Evolutionary conservation across 2,797 vertebrate genomes (phyloP), one percentile per base, ranked within the genome.

Genomic region (Arrhamphus sclerolepis): DNA sequence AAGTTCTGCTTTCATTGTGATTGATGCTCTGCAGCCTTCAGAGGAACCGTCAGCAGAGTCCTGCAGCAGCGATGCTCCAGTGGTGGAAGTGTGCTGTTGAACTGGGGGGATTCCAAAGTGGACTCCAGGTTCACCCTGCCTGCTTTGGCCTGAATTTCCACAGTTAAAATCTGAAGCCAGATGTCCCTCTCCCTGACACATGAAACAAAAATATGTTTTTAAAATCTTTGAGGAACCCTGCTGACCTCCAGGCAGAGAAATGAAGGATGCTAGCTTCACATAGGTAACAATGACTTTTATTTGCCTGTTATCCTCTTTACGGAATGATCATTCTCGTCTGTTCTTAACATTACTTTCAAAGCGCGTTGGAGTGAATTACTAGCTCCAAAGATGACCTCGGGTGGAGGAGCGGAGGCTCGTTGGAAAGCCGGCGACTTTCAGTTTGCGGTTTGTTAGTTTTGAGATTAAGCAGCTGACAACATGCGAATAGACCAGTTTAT

Each of bases 401-500:
- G 44, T 72, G 67, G 66, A 77, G 73, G 58, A 66, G 72, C 62
- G 44, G 52, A 54, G 74, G 62, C 46, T 70, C 70, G 74, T 74
- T 58, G 70, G 75, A 67, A 73, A 66, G 55, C 61, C 56, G 0
- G 38, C 38, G 64, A 78, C 82, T 87, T 86, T 87, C 76, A 83
- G 76, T 86, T 84, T 82, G 73, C 55, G 80, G 75, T 80, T 87
- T 91, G 86, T 87, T 88, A 65, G 80, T 81, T 80, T 77, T 66
- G 70, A 81, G 87, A 87, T 89, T 83, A 87, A 75, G 60, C 66
- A 70, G 72, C 75, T 82, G 87, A 87, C 85, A 87, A 80, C 76
- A 83, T 83, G 83, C 72, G 66, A 89, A 89, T 63, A 83, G 85
- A 87, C 81, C 83, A 80, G 88, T 90, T 89, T 85, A 76, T 91